These are phyloP conservation scores for Cheilosia pagana DNA, from an alignment of 2,888 invertebrate genomes.

Conservation along the genomic window DNA sequence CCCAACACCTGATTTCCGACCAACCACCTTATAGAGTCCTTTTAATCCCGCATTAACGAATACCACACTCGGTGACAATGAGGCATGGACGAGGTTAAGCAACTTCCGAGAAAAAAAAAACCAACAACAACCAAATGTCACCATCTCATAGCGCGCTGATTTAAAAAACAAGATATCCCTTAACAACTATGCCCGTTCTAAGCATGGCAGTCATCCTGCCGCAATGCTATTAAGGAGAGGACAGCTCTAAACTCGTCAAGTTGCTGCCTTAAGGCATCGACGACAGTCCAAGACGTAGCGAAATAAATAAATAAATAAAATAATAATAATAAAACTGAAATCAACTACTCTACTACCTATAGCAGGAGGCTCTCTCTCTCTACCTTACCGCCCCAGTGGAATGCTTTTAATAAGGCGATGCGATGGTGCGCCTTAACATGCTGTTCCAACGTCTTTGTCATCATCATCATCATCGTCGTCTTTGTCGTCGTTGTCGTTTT, in stretches of 20 bases:
- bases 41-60: too few relatives aligned
- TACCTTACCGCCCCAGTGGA: slow-evolving; percentile 50
- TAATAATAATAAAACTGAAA: slow-evolving; percentile 27
- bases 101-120: background rate
- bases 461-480: slow-evolving; percentile 44
- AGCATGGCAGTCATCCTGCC: slow-evolving; percentile 3
- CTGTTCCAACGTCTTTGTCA: slow-evolving; percentile 57
- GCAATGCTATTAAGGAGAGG: slow-evolving; percentile 44
- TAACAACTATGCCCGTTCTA: slow-evolving; percentile 8
- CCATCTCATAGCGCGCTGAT: slow-evolving; percentile 8
- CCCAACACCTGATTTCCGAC: too few relatives aligned
- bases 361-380: slow-evolving; percentile 13
- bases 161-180: slow-evolving; percentile 9
- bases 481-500: slow-evolving; percentile 47
- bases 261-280: slow-evolving; percentile 62
- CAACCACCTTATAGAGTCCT: too few relatives aligned
- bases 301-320: background rate
- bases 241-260: slow-evolving; percentile 61
- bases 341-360: slow-evolving; percentile 29
- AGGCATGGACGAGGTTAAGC: slow-evolving; percentile 19
- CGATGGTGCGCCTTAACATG: slow-evolving; percentile 35
- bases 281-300: slow-evolving; percentile 7
- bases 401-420: slow-evolving; percentile 63
- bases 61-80: background rate
- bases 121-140: background rate